phyloP scores from a whole-genome alignment of 2,888 invertebrate genomes.

The Chaitophorus viminalis region DNA sequence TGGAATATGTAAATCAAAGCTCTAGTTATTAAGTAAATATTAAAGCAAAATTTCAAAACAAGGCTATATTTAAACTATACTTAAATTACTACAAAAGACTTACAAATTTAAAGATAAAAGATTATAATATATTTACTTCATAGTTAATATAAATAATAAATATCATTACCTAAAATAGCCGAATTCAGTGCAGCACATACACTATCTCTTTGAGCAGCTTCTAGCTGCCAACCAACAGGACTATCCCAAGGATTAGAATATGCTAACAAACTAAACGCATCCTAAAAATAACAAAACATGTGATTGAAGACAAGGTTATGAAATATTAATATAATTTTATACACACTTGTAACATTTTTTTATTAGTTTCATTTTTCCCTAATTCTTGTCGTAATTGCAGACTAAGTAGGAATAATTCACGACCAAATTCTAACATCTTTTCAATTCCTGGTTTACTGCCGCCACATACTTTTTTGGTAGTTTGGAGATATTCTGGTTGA shows the following conservation, averaged over 20 bases:
- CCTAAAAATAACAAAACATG: slow-evolving; percentile 70
- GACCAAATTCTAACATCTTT: slow-evolving; percentile 92
- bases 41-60: too few species aligned
- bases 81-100: too few species aligned
- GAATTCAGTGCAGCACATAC: slow-evolving; percentile 97
- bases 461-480: slow-evolving; percentile 71
- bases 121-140: background rate
- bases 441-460: slow-evolving; percentile 86
- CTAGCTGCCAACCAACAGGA: slow-evolving; percentile 95
- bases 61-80: too few species aligned
- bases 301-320: background rate
- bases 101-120: too few species aligned
- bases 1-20: too few species aligned
- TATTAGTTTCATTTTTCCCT: slow-evolving; percentile 82
- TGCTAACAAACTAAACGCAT: slow-evolving; percentile 96
- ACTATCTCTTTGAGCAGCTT: slow-evolving; percentile 92
- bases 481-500: slow-evolving; percentile 65
- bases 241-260: slow-evolving; percentile 98
- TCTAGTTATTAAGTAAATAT: too few species aligned
- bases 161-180: slow-evolving; percentile 87
- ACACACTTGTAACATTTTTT: slow-evolving; percentile 89
- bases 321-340: background rate
- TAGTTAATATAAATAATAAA: background rate
- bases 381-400: slow-evolving; percentile 83
- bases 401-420: slow-evolving; percentile 92